These are phyloP conservation scores for Helicoverpa zea DNA, from an alignment of 1,140 invertebrate species.

Conservation along the genomic window DNA sequence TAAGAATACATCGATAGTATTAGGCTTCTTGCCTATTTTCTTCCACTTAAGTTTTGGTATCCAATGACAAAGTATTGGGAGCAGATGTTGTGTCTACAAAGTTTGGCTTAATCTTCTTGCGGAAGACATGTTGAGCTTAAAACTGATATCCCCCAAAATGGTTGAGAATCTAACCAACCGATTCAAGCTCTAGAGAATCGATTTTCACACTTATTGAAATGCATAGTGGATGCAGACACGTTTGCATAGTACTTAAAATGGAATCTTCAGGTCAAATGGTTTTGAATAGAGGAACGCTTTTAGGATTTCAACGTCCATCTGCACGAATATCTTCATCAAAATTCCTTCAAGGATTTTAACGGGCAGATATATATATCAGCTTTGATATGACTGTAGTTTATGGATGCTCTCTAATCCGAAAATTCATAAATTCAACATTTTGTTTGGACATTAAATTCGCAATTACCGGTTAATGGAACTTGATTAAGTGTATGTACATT, in stretches of 20 bases:
- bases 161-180: neutral
- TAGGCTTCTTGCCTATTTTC: conserved; percentile 2
- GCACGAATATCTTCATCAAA: neutral
- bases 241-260: conserved; percentile 51
- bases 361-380: neutral
- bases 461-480: no score
- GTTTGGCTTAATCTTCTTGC: neutral
- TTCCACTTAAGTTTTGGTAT: neutral
- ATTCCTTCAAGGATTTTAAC: neutral
- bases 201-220: conserved; percentile 45
- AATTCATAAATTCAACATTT: neutral
- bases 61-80: conserved; percentile 3
- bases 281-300: conserved; percentile 20
- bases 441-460: neutral
- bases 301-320: conserved; percentile 1
- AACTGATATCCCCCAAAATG: neutral
- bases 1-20: neutral
- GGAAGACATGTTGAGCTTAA: neutral
- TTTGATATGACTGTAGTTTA: neutral
- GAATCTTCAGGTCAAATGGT: conserved; percentile 40
- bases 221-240: conserved; percentile 18
- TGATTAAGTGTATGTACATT: no score
- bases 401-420: neutral
- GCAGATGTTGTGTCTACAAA: conserved; percentile 18
- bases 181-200: conserved; percentile 1